These are phyloP conservation scores for Sylvia atricapilla DNA, from an alignment of 2,113 vertebrate genomes.

Conservation along the genomic window DNA sequence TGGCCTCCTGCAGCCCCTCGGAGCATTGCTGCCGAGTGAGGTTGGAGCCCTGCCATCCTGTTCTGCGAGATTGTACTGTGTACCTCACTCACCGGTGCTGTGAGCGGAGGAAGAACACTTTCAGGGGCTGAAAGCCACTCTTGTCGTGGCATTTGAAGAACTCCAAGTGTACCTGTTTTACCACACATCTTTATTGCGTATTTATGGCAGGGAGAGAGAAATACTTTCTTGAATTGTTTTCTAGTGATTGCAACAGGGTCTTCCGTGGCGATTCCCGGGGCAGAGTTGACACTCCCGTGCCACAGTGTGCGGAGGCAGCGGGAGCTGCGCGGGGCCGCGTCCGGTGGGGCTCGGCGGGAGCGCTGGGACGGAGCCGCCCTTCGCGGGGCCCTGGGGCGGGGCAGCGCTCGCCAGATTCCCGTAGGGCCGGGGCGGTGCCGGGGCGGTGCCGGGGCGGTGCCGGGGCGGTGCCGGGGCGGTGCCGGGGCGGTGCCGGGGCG, in stretches of 20 bases:
- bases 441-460: too few relatives aligned
- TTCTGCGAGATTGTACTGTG: rapidly evolving
- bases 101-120: background rate
- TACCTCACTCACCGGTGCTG: rapidly evolving
- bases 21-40: background rate
- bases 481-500: background rate
- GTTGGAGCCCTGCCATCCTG: background rate
- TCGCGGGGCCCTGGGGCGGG: background rate
- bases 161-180: background rate
- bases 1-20: background rate
- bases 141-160: background rate
- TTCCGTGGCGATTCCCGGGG: background rate
- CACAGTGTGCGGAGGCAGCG: background rate
- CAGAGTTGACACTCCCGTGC: rapidly evolving
- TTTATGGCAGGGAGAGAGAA: background rate
- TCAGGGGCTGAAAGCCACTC: background rate
- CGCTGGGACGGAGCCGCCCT: too few relatives aligned
- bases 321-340: background rate
- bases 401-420: background rate
- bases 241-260: rapidly evolving
- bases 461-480: too few relatives aligned
- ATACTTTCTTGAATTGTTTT: background rate
- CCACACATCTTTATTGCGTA: rapidly evolving
- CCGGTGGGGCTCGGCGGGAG: background rate
- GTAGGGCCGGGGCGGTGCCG: too few relatives aligned